These are phyloP conservation scores for Australoheros scitulus DNA, from an alignment of 2,113 vertebrate species.

Conservation along the genomic window DNA sequence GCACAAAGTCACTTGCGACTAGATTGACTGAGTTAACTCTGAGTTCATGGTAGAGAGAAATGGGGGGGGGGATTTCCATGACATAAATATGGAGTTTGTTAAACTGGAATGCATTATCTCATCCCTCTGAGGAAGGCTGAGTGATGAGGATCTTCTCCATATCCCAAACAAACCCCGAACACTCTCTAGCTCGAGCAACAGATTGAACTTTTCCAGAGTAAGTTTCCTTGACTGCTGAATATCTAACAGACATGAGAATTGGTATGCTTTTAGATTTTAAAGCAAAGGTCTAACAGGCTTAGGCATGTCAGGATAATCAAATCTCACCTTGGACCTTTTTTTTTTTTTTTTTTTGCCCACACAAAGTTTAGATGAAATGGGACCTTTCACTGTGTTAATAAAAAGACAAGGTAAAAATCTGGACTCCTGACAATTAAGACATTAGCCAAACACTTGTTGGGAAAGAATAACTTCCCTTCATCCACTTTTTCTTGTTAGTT, in stretches of 20 bases:
- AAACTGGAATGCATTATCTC: constrained; percentile 63
- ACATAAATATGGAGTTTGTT: constrained; percentile 15
- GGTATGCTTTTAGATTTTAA: background rate
- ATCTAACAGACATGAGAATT: background rate
- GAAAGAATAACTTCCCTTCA: background rate
- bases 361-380: rapidly evolving
- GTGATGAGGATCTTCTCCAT: constrained; percentile 12
- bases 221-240: background rate
- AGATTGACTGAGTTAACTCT: background rate
- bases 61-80: background rate
- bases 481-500: background rate
- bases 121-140: constrained; percentile 35
- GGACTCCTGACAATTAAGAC: background rate
- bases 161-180: background rate
- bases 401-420: background rate
- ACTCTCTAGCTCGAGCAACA: background rate
- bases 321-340: background rate
- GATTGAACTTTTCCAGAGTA: background rate
- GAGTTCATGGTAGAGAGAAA: background rate
- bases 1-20: background rate
- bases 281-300: background rate
- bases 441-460: background rate
- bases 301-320: background rate
- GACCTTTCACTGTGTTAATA: background rate
- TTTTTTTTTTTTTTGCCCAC: too few relatives aligned